phyloP scores from a whole-genome alignment of 2,888 invertebrate genomes.

The Dynastes hyllus region DNA sequence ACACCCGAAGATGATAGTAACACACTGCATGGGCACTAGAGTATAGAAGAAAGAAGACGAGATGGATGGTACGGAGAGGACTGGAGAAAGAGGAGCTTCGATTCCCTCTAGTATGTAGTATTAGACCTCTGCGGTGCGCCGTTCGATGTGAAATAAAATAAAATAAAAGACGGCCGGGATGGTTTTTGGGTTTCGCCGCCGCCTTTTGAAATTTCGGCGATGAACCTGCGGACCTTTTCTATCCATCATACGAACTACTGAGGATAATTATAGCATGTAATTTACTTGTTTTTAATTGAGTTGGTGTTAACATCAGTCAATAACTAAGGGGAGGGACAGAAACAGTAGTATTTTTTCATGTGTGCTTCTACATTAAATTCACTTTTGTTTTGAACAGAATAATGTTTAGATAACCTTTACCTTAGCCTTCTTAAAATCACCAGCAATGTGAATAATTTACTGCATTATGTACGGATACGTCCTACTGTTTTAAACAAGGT shows the following conservation, averaged over 20 bases:
- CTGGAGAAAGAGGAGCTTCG: too few species aligned
- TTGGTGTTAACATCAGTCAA: not conserved
- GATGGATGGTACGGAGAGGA: not conserved
- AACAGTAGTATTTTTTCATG: too few species aligned
- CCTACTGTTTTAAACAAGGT: too few species aligned
- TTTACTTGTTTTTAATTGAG: slow-evolving; percentile 52
- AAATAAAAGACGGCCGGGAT: slow-evolving; percentile 57
- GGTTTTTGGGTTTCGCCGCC: slow-evolving; percentile 56
- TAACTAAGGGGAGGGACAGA: too few species aligned
- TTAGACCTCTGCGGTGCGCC: not conserved
- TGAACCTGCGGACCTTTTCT: not conserved
- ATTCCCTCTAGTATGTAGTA: too few species aligned
- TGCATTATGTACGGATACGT: too few species aligned
- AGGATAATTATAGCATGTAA: slow-evolving; percentile 50
- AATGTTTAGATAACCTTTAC: too few species aligned
- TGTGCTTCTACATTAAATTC: too few species aligned
- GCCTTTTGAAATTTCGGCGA: slow-evolving; percentile 50
- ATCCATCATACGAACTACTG: slow-evolving; percentile 1
- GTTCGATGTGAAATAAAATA: slow-evolving; percentile 44
- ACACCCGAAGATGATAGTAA: too few species aligned
- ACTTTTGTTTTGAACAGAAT: too few species aligned
- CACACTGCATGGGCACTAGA: not conserved
- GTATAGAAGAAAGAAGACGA: slow-evolving; percentile 3
- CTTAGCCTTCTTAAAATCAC: too few species aligned
- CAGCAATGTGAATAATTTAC: too few species aligned